Evolutionary conservation across 2,113 vertebrate genomes (phyloP), one percentile per base, ranked within the genome.

Genomic region (Chamaea fasciata): DNA sequence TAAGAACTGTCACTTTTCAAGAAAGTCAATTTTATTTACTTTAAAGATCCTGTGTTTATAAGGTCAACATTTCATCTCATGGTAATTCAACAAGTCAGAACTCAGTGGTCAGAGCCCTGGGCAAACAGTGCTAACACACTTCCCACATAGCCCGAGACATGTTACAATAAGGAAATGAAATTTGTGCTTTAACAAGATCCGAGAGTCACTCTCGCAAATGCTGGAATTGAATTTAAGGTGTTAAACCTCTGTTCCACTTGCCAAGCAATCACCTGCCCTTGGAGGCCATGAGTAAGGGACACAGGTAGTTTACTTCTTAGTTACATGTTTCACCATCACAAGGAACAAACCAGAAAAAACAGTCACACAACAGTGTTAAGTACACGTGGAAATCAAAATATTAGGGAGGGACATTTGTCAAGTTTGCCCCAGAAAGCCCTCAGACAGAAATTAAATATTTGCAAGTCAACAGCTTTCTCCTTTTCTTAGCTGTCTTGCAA

Each of bases 181-280:
- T 8, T 16, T 26, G 30, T 70, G 33, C 35, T 90, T 53, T 6
- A 20, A 31, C 14, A 11, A 27, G 5, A 37, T 22, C 1, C 3
- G 0, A 14, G 44, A 39, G 19, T 7, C 33, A 62, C 28, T 42
- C 56, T 31, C 2, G 3, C n/a, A 15, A 64, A 55, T 0, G 0
- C 44, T 11, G n/a, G 7, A 70, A 69, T 1, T 37, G 17, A 6
- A 2, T 26, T 59, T 11, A 1, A 20, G 8, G 24, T 10, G 19
- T 23, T n/a, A 37, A 83, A 31, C 11, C 11, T 21, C 44, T 22
- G 35, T 6, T 71, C 26, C 24, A 10, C 10, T 53, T 53, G 4
- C 60, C 30, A 2, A 23, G 69, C 15, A 11, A 39, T 6, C 49
- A 35, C 16, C 24, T 28, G 60, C 20, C 18, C 78, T 46, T 9